Evolutionary conservation across 2,113 vertebrate genomes (phyloP).

Genomic region (Urocitellus parryii): DNA sequence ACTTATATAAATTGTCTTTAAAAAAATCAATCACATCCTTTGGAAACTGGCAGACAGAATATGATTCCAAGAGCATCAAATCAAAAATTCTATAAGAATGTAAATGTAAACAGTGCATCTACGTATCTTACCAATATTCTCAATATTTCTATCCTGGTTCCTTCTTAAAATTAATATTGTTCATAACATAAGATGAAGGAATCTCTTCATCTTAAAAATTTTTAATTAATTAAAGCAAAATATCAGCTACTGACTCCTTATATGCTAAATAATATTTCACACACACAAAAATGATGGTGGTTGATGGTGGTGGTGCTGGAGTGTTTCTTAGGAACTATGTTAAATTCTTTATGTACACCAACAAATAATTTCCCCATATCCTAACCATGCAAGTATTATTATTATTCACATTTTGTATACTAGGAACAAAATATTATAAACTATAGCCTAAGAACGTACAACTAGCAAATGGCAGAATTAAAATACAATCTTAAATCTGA

Average conservation of each 20-base stretch:
- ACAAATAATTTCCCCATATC: neutral
- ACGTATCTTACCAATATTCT: neutral
- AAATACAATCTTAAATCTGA: constrained; percentile 29
- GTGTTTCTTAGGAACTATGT: neutral
- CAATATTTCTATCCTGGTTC: neutral
- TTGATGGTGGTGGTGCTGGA: neutral
- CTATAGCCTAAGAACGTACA: neutral
- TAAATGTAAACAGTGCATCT: neutral
- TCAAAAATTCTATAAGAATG: constrained; percentile 18
- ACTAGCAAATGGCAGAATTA: neutral
- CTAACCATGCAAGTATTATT: constrained; percentile 8
- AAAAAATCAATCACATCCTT: constrained; percentile 3
- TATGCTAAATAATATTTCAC: neutral
- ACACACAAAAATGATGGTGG: neutral
- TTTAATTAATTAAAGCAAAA: constrained; percentile 47
- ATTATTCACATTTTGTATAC: neutral
- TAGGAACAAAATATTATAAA: neutral
- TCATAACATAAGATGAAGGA: neutral
- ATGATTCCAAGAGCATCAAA: constrained; percentile 30
- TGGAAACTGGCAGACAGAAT: constrained; percentile 20
- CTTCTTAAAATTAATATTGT: neutral
- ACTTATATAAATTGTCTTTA: neutral
- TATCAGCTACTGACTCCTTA: neutral
- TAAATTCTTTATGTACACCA: neutral
- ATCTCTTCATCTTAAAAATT: constrained; percentile 43